Evolutionary conservation across 2,797 vertebrate genomes (phyloP).

Genomic region (Arrhamphus sclerolepis): DNA sequence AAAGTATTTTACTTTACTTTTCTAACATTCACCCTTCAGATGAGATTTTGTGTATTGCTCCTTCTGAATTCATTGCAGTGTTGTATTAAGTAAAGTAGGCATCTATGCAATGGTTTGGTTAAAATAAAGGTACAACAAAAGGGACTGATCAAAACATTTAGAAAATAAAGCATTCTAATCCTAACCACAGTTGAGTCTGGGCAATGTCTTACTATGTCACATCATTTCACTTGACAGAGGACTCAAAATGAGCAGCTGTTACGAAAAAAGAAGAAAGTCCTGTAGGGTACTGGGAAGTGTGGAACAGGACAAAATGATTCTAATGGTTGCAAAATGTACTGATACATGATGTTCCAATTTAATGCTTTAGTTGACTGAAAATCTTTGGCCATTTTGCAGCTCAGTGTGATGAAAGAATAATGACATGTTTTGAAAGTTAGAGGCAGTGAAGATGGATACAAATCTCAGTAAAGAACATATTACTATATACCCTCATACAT

Average conservation of each 20-base stretch:
- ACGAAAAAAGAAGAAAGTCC: constrained; percentile 21
- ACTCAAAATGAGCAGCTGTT: constrained; percentile 2
- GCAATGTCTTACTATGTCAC: constrained; percentile 1
- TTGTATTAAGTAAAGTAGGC: neutral
- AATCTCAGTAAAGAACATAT: constrained; percentile 16
- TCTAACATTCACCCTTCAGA: neutral
- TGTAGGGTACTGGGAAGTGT: constrained; percentile 13
- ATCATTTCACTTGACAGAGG: constrained; percentile 7
- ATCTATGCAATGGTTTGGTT: neutral
- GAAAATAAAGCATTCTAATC: neutral
- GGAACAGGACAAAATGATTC: constrained; percentile 57
- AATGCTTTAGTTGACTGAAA: constrained; percentile 26
- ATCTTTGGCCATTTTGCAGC: constrained; percentile 28
- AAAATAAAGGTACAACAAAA: neutral
- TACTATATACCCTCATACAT: neutral
- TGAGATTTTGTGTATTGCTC: neutral
- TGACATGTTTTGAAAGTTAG: constrained; percentile 19
- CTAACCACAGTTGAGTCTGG: constrained; percentile 9
- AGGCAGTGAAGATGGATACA: constrained; percentile 5
- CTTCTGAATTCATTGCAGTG: neutral
- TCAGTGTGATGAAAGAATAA: constrained; percentile 40
- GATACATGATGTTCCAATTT: constrained; percentile 62
- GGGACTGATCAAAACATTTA: neutral
- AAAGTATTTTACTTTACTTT: no score
- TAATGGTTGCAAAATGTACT: constrained; percentile 46